phyloP scores from a whole-genome alignment of 2,888 invertebrate species.

The Eueremaeus valkanovi region DNA sequence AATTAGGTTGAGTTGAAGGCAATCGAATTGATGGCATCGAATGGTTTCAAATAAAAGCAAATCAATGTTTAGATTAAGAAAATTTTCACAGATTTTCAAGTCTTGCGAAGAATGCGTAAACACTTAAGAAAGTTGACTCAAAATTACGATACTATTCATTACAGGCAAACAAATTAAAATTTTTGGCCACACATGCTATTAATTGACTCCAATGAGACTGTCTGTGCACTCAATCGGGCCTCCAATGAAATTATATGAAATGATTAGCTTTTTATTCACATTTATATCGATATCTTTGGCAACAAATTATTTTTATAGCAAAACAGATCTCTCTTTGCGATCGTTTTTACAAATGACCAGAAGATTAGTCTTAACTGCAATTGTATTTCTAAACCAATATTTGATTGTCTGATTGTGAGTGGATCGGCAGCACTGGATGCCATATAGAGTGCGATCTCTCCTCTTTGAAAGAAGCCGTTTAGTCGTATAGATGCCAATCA shows the following conservation, averaged over 20 bases:
- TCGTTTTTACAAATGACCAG: background rate
- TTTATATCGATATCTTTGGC: no score
- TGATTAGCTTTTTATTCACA: background rate
- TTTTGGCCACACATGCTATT: no score
- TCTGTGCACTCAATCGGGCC: background rate
- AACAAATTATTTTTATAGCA: no score
- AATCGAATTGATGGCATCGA: background rate
- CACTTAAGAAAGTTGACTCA: no score
- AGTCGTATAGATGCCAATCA: slow-evolving; percentile 19
- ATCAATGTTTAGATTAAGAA: background rate
- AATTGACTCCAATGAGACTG: background rate
- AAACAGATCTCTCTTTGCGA: background rate
- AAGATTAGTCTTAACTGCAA: background rate
- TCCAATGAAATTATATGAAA: background rate
- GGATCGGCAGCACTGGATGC: background rate
- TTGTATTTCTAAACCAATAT: background rate
- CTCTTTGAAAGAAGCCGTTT: background rate
- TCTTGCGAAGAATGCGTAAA: background rate
- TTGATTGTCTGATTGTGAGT: background rate
- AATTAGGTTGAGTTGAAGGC: slow-evolving; percentile 28
- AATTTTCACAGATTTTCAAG: background rate
- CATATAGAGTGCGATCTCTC: background rate
- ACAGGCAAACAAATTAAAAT: no score
- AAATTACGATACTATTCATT: no score
- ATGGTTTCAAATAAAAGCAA: slow-evolving; percentile 14